phyloP scores from a whole-genome alignment of 2,888 invertebrate species.

The Euclidia mi region DNA sequence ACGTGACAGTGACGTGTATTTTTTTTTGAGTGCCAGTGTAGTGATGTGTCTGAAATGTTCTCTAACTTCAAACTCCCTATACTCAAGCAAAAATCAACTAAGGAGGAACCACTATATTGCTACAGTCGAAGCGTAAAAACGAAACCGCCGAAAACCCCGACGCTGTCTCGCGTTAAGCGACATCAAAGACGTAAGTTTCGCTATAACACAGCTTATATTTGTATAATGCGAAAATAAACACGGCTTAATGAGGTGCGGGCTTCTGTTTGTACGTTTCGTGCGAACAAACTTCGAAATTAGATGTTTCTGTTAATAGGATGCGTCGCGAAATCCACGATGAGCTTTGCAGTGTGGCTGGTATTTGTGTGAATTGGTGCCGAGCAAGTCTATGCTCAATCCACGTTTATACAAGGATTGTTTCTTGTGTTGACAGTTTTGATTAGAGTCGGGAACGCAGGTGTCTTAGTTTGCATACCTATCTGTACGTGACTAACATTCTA shows the following conservation, averaged over 20 bases:
- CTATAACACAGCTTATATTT: slow-evolving; percentile 57
- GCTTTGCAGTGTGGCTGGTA: slow-evolving; percentile 42
- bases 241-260: slow-evolving; percentile 78
- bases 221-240: slow-evolving; percentile 74
- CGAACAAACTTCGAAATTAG: slow-evolving; percentile 71
- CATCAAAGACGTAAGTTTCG: slow-evolving; percentile 86
- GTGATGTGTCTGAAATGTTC: slow-evolving; percentile 83
- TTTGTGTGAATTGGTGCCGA: slow-evolving; percentile 45
- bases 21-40: slow-evolving; percentile 36
- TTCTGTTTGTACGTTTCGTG: slow-evolving; percentile 63
- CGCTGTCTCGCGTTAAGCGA: slow-evolving; percentile 84
- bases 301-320: slow-evolving; percentile 71
- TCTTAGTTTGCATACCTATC: slow-evolving; percentile 51
- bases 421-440: slow-evolving; percentile 56
- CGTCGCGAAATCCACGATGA: slow-evolving; percentile 57
- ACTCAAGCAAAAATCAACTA: slow-evolving; percentile 80
- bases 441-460: slow-evolving; percentile 54
- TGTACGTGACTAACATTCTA: slow-evolving; percentile 45
- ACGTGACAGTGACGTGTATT: slow-evolving; percentile 56
- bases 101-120: slow-evolving; percentile 87
- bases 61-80: slow-evolving; percentile 89
- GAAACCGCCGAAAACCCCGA: slow-evolving; percentile 90
- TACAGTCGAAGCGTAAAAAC: slow-evolving; percentile 82
- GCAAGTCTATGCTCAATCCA: slow-evolving; percentile 39
- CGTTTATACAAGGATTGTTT: slow-evolving; percentile 45